These are phyloP conservation scores for Peromyscus maniculatus DNA, from an alignment of 2,113 vertebrate species.

Conservation along the genomic window DNA sequence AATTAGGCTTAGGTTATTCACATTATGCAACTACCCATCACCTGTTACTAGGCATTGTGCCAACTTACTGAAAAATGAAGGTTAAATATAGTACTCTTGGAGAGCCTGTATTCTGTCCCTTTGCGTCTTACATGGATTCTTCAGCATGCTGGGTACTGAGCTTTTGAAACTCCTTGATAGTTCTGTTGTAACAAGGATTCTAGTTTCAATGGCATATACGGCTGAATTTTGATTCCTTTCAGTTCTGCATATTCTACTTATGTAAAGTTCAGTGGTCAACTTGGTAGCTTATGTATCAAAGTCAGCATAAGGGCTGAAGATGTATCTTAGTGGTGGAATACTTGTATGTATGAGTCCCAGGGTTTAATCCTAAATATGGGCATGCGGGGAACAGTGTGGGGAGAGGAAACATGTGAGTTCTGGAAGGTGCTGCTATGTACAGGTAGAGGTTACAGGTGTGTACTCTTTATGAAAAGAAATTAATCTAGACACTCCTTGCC, in stretches of 20 bases:
- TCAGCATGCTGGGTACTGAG: background rate
- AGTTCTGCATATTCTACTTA: background rate
- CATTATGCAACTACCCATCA: background rate
- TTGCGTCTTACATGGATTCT: background rate
- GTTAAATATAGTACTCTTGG: background rate
- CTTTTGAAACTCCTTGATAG: background rate
- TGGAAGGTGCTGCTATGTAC: background rate
- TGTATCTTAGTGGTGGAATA: background rate
- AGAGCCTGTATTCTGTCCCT: background rate
- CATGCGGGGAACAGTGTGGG: background rate
- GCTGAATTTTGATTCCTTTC: background rate
- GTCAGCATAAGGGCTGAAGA: background rate
- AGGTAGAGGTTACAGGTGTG: background rate
- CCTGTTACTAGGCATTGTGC: background rate
- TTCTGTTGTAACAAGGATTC: background rate
- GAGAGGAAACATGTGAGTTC: background rate
- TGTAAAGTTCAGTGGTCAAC: background rate
- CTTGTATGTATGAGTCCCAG: background rate
- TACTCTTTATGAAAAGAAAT: background rate
- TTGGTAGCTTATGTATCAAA: background rate
- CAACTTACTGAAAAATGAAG: background rate
- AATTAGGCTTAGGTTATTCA: background rate
- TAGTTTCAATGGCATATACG: background rate
- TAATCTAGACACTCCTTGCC: background rate
- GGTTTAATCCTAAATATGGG: background rate